Evolutionary conservation across 2,888 invertebrate genomes (phyloP).

Genomic region (Malachius bipustulatus): DNA sequence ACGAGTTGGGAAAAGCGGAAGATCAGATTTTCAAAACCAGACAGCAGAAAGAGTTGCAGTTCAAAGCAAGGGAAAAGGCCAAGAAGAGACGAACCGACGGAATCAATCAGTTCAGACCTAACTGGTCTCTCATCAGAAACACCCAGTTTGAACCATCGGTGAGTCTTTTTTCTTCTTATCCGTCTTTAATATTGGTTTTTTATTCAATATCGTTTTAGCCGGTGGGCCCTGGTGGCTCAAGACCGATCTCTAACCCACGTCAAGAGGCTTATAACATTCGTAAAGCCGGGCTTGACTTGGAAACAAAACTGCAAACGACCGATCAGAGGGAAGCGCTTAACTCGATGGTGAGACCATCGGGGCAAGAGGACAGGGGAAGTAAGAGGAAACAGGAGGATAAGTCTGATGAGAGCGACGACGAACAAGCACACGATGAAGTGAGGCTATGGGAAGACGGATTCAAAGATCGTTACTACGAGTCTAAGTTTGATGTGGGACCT

Average conservation of each 20-base stretch:
- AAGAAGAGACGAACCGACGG: slow-evolving; percentile 46
- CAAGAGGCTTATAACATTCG: slow-evolving; percentile 66
- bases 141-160: slow-evolving; percentile 72
- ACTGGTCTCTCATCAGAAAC: slow-evolving; percentile 56
- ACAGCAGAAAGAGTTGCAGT: slow-evolving; percentile 74
- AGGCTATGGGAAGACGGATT: slow-evolving; percentile 93
- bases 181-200: slow-evolving; percentile 8
- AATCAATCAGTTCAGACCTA: slow-evolving; percentile 44
- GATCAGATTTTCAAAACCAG: slow-evolving; percentile 94
- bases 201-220: slow-evolving; percentile 36
- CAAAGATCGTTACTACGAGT: slow-evolving; percentile 95
- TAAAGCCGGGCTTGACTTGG: slow-evolving; percentile 42
- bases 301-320: slow-evolving; percentile 20
- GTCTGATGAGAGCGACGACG: slow-evolving; percentile 47
- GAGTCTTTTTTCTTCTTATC: slow-evolving; percentile 22
- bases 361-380: slow-evolving; percentile 32
- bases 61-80: slow-evolving; percentile 64
- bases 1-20: slow-evolving; percentile 84
- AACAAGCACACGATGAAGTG: slow-evolving; percentile 77
- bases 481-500: slow-evolving; percentile 72
- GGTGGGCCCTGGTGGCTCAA: slow-evolving; percentile 44
- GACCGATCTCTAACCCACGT: slow-evolving; percentile 54
- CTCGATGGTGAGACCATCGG: slow-evolving; percentile 41
- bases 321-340: slow-evolving; percentile 32
- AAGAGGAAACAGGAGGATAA: slow-evolving; percentile 41